These are phyloP conservation scores for Glaucidium brasilianum DNA, from an alignment of 2,113 vertebrate species.

Conservation along the genomic window DNA sequence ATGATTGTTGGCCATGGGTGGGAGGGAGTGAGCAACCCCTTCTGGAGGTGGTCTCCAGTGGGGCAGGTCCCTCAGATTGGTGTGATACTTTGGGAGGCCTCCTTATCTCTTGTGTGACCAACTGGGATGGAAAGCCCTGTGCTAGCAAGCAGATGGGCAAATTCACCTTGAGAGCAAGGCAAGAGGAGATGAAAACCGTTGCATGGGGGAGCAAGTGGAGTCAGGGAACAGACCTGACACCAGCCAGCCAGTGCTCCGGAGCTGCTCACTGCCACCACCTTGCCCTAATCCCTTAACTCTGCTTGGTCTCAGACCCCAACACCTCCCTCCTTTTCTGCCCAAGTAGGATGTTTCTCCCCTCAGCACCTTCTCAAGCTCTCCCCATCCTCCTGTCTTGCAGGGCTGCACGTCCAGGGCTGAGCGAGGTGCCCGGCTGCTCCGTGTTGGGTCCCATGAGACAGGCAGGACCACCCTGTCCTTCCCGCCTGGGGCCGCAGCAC, in stretches of 20 bases:
- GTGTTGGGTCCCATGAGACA: constrained; percentile 7
- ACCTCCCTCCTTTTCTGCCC: background rate
- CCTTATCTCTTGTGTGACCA: background rate
- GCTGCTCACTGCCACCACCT: background rate
- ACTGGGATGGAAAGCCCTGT: background rate
- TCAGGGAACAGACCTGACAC: background rate
- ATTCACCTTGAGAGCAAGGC: background rate
- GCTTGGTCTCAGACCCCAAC: background rate
- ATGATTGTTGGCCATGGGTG: accelerated
- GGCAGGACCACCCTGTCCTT: background rate
- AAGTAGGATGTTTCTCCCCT: background rate
- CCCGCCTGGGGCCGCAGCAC: background rate
- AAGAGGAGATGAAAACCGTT: background rate
- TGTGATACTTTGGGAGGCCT: background rate
- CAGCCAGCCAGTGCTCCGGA: background rate
- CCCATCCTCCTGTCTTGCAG: constrained; percentile 12
- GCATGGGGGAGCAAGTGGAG: background rate
- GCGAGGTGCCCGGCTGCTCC: background rate
- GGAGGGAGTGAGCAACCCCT: background rate
- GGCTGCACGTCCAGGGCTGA: background rate
- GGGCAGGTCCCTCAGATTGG: no score
- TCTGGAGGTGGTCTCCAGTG: background rate
- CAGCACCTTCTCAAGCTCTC: background rate
- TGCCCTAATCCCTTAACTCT: background rate
- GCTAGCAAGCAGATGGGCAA: background rate